Conservation (phyloP, 2,888 invertebrate species). For the Automeris io region DNA sequence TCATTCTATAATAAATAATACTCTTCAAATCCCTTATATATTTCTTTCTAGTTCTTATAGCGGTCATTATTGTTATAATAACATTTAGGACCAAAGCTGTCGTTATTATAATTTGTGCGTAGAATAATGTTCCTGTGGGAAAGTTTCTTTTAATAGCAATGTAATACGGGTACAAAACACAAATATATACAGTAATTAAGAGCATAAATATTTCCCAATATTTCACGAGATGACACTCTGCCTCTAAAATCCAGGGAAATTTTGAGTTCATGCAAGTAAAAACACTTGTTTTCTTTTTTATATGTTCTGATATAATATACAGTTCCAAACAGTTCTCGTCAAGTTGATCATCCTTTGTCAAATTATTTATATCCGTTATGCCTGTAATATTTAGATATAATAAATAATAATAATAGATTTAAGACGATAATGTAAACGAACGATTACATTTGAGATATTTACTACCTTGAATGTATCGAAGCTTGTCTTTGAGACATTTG, state of each 20-base stretch:
- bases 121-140: conserved; percentile 50
- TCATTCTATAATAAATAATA: conserved; percentile 59
- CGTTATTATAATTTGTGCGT: conserved; percentile 52
- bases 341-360: conserved; percentile 46
- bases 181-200: conserved; percentile 52
- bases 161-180: conserved; percentile 66
- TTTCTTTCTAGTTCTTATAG: conserved; percentile 63
- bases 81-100: conserved; percentile 59
- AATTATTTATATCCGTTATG: conserved; percentile 38
- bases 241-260: conserved; percentile 70
- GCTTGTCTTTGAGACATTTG: conserved; percentile 65
- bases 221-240: conserved; percentile 56
- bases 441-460: no score
- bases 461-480: conserved; percentile 60
- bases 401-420: not conserved
- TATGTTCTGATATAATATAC: conserved; percentile 63
- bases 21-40: conserved; percentile 46
- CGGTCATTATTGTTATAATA: conserved; percentile 56
- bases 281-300: conserved; percentile 47
- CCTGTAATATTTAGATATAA: conserved; percentile 27
- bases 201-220: conserved; percentile 70
- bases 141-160: conserved; percentile 59
- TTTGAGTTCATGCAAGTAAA: conserved; percentile 54
- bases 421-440: not conserved
- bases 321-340: conserved; percentile 61